phyloP scores from a whole-genome alignment of 2,888 invertebrate genomes.

The Lepidochitona cinerea region DNA sequence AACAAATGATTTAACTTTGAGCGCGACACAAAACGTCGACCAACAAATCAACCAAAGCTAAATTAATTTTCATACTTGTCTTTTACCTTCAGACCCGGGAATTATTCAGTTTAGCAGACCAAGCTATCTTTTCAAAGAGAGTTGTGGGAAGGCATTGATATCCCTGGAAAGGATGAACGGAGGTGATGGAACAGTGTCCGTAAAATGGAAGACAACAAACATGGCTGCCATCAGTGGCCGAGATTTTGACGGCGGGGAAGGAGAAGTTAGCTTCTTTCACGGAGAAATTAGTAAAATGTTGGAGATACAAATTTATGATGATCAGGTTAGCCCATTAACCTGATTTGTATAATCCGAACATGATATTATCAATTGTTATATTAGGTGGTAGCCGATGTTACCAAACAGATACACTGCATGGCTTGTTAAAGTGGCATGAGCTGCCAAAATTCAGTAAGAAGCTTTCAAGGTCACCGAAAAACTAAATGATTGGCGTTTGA shows the following conservation, averaged over 20 bases:
- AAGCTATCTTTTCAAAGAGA: slow-evolving; percentile 75
- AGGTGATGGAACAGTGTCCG: slow-evolving; percentile 73
- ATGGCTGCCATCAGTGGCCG: slow-evolving; percentile 74
- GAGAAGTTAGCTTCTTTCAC: slow-evolving; percentile 70
- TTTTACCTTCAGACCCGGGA: slow-evolving; percentile 73
- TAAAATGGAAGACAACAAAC: slow-evolving; percentile 75
- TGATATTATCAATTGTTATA: no score
- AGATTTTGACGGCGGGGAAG: slow-evolving; percentile 74
- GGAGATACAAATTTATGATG: slow-evolving; percentile 75
- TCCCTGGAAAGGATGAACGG: slow-evolving; percentile 73
- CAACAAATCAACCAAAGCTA: not conserved
- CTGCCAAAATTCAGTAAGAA: no score
- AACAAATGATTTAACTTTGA: no score
- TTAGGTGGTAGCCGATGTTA: no score
- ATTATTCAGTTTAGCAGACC: slow-evolving; percentile 74
- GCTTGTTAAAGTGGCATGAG: no score
- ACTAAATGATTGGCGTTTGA: no score
- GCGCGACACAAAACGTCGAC: no score
- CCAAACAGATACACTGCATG: no score
- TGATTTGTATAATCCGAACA: no score
- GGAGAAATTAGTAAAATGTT: slow-evolving; percentile 73
- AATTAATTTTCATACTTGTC: not conserved
- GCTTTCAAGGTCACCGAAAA: no score
- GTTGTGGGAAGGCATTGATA: slow-evolving; percentile 73
- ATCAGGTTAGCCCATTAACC: slow-evolving; percentile 71